Percentiles rank a stretch among this genome's conserved stretches.
These are phyloP conservation scores for Botia almorhae DNA, from an alignment of 2,797 vertebrate species.

Conservation along the genomic window DNA sequence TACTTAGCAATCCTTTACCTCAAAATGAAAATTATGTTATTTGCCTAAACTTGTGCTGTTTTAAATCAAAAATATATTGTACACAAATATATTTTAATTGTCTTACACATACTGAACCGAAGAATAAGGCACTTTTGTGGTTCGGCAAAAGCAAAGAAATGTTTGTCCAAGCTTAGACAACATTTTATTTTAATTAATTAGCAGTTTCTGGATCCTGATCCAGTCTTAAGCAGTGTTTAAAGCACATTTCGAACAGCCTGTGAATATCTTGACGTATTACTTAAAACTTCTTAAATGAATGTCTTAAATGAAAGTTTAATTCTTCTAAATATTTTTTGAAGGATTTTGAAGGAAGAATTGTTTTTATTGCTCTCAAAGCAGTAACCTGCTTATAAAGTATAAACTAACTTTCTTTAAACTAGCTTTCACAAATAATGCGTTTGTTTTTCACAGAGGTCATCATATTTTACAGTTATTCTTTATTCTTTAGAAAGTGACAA, in stretches of 20 bases:
- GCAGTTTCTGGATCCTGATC: conserved; percentile 37
- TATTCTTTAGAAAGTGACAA: conserved; percentile 17
- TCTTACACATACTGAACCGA: conserved; percentile 21
- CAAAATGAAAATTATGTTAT: too few species aligned
- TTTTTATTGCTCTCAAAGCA: conserved; percentile 2
- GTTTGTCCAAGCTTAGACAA: conserved; percentile 47
- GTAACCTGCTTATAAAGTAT: not conserved
- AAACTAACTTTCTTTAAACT: not conserved
- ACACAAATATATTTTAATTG: not conserved
- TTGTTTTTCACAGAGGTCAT: not conserved
- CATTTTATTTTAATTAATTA: conserved; percentile 50
- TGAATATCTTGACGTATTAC: not conserved
- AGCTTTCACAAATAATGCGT: not conserved
- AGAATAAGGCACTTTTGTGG: conserved; percentile 27
- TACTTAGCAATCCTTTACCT: too few species aligned
- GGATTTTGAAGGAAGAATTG: not conserved
- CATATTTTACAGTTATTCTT: not conserved
- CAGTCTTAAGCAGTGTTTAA: not conserved
- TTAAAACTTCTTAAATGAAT: too few species aligned
- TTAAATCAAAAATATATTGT: not conserved
- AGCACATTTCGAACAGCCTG: not conserved
- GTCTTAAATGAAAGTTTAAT: too few species aligned
- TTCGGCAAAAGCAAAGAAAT: conserved; percentile 17
- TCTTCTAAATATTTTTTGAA: not conserved
- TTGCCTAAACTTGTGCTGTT: too few species aligned